A percentile compares a stretch with the other conserved stretches of the same genome.
These are phyloP conservation scores for Drosophila punjabiensis DNA, from an alignment of 1,140 invertebrate genomes.

Conservation along the genomic window DNA sequence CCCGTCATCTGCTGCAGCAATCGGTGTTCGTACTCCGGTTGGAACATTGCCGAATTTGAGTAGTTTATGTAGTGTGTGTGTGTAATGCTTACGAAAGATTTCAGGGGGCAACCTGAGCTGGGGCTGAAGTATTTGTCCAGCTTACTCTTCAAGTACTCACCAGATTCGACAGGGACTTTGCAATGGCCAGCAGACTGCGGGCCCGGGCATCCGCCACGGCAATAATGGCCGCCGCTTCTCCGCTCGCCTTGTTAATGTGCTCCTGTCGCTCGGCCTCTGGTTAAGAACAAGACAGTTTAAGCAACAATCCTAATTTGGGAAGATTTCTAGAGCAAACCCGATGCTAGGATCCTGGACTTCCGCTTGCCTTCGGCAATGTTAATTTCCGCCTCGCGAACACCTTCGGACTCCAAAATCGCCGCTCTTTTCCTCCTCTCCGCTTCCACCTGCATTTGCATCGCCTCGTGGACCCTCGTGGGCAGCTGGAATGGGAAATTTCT, in stretches of 20 bases:
- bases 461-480: slow-evolving; percentile 97
- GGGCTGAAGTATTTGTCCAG: background rate
- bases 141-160: slow-evolving; percentile 78
- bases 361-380: slow-evolving; percentile 99
- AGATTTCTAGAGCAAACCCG: slow-evolving; percentile 87
- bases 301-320: background rate
- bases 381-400: slow-evolving; percentile 96
- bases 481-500: slow-evolving; percentile 85
- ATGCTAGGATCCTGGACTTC: slow-evolving; percentile 95
- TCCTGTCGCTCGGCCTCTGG: slow-evolving; percentile 94
- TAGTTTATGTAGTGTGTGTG: slow-evolving; percentile 13
- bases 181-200: slow-evolving; percentile 91
- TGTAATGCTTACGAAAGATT: slow-evolving; percentile 8
- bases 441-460: slow-evolving; percentile 99
- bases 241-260: slow-evolving; percentile 94
- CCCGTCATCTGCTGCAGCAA: slow-evolving; percentile 11
- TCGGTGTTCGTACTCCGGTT: slow-evolving; percentile 49
- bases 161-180: slow-evolving; percentile 88
- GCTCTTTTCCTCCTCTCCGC: slow-evolving; percentile 98
- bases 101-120: background rate
- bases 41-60: slow-evolving; percentile 34
- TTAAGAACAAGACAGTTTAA: background rate
- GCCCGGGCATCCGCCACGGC: slow-evolving; percentile 94
- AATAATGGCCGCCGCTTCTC: slow-evolving; percentile 95
- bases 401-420: slow-evolving; percentile 98